Evolutionary conservation across 2,113 vertebrate species (phyloP).

Genomic region (Oreochromis aureus): DNA sequence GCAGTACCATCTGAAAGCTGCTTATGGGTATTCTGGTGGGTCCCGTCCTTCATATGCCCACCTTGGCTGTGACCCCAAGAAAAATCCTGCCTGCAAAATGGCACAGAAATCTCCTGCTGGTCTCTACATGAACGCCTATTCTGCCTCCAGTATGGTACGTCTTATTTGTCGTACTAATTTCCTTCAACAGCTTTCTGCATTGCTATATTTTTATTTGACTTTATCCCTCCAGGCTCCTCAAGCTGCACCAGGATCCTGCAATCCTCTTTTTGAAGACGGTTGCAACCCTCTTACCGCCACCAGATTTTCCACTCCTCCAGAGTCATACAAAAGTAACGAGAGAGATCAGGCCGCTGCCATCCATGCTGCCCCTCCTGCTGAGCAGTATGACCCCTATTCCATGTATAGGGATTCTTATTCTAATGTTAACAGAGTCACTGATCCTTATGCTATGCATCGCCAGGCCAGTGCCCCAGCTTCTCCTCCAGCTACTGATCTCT

Average conservation of each 20-base stretch:
- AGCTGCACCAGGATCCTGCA: constrained; percentile 66
- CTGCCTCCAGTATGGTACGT: constrained; percentile 45
- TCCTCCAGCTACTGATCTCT: constrained; percentile 29
- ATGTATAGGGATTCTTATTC: constrained; percentile 56
- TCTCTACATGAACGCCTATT: constrained; percentile 53
- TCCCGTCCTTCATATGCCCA: constrained; percentile 68
- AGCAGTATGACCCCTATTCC: constrained; percentile 63
- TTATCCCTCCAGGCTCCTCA: constrained; percentile 31
- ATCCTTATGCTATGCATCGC: constrained; percentile 54
- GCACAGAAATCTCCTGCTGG: constrained; percentile 64
- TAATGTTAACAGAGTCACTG: constrained; percentile 45
- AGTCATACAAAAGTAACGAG: constrained; percentile 45
- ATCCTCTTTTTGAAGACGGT: constrained; percentile 70
- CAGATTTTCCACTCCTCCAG: constrained; percentile 30
- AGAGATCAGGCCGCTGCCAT: constrained; percentile 49
- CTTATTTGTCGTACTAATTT: neutral
- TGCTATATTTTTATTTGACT: neutral
- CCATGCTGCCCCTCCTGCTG: constrained; percentile 35
- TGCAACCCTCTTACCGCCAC: constrained; percentile 74
- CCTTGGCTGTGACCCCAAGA: constrained; percentile 72
- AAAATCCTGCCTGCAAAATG: constrained; percentile 63
- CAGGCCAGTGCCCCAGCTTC: constrained; percentile 31
- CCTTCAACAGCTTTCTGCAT: neutral
- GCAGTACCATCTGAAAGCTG: constrained; percentile 75
- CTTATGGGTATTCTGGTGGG: constrained; percentile 60